Evolutionary conservation across 2,888 invertebrate species (phyloP).

Genomic region (Calameuta filiformis): DNA sequence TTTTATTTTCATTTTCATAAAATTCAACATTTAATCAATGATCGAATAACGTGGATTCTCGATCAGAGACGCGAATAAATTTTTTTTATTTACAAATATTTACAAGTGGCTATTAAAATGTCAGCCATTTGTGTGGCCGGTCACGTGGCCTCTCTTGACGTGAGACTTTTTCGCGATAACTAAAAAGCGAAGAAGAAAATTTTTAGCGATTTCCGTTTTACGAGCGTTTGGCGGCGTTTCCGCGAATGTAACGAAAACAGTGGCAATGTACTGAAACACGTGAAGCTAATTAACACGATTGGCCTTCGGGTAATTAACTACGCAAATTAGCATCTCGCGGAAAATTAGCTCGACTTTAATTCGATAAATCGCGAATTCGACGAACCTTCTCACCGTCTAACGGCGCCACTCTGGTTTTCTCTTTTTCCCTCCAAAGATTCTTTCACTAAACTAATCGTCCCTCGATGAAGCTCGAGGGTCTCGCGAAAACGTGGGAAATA

Average conservation of each 20-base stretch:
- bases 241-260: constrained; percentile 19
- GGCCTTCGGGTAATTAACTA: constrained; percentile 41
- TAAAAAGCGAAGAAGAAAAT: background rate
- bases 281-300: constrained; percentile 44
- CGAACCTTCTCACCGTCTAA: background rate
- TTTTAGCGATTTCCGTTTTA: background rate
- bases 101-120: background rate
- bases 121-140: background rate
- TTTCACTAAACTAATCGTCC: background rate
- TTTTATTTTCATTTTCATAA: background rate
- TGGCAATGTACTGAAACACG: constrained; percentile 30
- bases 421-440: background rate
- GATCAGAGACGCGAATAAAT: too few relatives aligned
- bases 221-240: background rate
- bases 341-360: constrained; percentile 13
- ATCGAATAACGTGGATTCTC: background rate
- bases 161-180: background rate
- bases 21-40: background rate
- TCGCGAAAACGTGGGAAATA: background rate
- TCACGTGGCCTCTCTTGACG: background rate
- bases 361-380: background rate
- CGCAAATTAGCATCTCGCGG: constrained; percentile 31
- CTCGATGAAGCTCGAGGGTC: background rate
- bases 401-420: background rate
- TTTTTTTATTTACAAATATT: background rate